Percentiles rank a stretch among this genome's conserved stretches.
These are phyloP conservation scores for Nicator chloris DNA, from an alignment of 2,113 vertebrate species.

Conservation along the genomic window DNA sequence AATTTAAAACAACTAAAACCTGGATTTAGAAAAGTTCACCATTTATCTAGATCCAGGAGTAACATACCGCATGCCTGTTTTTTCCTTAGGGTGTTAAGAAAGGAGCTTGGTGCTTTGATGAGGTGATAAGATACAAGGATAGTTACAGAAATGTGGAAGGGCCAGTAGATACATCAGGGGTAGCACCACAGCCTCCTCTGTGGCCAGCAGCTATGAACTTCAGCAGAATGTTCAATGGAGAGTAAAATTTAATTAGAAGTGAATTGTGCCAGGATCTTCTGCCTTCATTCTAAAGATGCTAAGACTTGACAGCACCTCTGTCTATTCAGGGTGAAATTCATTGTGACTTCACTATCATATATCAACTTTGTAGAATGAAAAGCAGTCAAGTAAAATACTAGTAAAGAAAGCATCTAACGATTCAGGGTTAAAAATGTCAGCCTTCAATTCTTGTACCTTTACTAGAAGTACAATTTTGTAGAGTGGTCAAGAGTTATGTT, in stretches of 20 bases:
- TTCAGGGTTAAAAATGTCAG: constrained; percentile 23
- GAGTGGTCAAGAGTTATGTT: background rate
- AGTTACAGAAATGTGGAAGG: background rate
- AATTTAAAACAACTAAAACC: constrained; percentile 13
- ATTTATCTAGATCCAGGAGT: background rate
- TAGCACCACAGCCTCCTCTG: background rate
- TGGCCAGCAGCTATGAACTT: constrained; percentile 35
- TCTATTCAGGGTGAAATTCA: constrained; percentile 47
- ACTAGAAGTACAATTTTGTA: background rate
- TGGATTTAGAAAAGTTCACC: background rate
- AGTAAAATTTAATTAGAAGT: constrained; percentile 65
- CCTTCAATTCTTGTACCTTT: background rate
- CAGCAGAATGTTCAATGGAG: constrained; percentile 28
- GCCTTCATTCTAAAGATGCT: constrained; percentile 22
- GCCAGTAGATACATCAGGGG: background rate
- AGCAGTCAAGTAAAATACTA: constrained; percentile 1
- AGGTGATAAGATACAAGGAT: background rate
- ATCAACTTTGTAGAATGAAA: background rate
- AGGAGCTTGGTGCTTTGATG: background rate
- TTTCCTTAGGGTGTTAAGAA: background rate
- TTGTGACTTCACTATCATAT: background rate
- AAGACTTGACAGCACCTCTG: constrained; percentile 38
- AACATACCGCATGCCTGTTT: background rate
- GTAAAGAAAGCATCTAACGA: background rate
- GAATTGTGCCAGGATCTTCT: constrained; percentile 48